Conservation (phyloP, 1,140 invertebrate genomes). For the Diachasma alloeum region DNA sequence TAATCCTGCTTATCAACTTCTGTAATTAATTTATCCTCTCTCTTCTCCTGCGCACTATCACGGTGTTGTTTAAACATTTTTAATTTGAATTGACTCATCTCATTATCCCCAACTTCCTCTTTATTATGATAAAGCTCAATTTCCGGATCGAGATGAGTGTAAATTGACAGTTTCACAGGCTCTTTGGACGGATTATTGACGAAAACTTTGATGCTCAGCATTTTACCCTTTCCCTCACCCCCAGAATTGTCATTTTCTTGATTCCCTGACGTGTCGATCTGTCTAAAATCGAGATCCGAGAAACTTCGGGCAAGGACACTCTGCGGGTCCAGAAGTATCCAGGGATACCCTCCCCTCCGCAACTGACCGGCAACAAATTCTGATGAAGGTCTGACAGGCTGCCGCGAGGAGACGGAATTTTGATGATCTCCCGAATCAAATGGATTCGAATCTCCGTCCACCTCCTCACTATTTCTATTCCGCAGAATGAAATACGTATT, state of each 20-base stretch:
- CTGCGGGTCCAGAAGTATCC: too few species aligned
- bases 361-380: neutral
- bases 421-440: neutral
- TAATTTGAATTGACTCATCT: neutral
- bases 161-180: constrained; percentile 13
- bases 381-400: neutral
- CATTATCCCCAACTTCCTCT: neutral
- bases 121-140: neutral
- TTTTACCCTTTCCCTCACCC: neutral
- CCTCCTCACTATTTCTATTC: neutral
- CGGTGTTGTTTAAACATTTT: neutral
- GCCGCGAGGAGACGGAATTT: too few species aligned
- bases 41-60: neutral
- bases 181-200: constrained; percentile 14
- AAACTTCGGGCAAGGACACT: too few species aligned
- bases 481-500: neutral
- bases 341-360: neutral
- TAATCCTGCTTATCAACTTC: too few species aligned
- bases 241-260: too few species aligned
- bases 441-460: neutral
- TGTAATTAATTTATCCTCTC: neutral
- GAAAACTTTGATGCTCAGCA: constrained; percentile 9
- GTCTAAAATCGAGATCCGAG: too few species aligned
- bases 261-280: too few species aligned
- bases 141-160: neutral